Percentiles rank a stretch among this genome's conserved stretches.
These are phyloP conservation scores for Erythrocercus mccallii DNA, from an alignment of 2,113 vertebrate species.

Conservation along the genomic window DNA sequence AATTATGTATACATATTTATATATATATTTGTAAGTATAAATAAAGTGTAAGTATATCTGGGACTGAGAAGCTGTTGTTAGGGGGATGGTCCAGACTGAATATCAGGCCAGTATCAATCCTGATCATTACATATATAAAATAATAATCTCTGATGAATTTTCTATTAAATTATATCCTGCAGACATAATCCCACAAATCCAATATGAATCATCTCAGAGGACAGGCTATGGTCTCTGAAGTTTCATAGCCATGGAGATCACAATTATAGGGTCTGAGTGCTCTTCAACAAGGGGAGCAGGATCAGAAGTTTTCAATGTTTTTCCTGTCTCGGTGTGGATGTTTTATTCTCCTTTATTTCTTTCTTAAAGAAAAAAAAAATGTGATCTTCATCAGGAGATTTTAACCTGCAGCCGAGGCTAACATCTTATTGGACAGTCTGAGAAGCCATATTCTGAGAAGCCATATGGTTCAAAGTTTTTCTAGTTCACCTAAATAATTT, in stretches of 20 bases:
- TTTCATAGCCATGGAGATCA: neutral
- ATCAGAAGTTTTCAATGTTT: neutral
- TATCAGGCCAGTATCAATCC: neutral
- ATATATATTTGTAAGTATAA: neutral
- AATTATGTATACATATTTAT: accelerated
- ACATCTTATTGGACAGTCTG: accelerated
- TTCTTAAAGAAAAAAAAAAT: neutral
- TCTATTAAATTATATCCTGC: neutral
- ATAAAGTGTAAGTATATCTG: neutral
- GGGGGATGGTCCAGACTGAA: neutral
- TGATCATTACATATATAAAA: neutral
- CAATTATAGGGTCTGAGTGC: neutral
- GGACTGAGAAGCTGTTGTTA: neutral
- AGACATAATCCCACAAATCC: neutral
- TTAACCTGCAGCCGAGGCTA: neutral
- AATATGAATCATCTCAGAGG: accelerated
- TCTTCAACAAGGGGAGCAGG: neutral
- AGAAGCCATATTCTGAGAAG: neutral
- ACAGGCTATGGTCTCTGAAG: neutral
- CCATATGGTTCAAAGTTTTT: neutral
- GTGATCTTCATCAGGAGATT: neutral
- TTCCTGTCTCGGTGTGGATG: neutral
- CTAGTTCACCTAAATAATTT: neutral
- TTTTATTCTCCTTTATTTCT: neutral
- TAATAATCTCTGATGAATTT: neutral